Evolutionary conservation across 1,140 invertebrate genomes (phyloP).

Genomic region (Calycopis cecrops): DNA sequence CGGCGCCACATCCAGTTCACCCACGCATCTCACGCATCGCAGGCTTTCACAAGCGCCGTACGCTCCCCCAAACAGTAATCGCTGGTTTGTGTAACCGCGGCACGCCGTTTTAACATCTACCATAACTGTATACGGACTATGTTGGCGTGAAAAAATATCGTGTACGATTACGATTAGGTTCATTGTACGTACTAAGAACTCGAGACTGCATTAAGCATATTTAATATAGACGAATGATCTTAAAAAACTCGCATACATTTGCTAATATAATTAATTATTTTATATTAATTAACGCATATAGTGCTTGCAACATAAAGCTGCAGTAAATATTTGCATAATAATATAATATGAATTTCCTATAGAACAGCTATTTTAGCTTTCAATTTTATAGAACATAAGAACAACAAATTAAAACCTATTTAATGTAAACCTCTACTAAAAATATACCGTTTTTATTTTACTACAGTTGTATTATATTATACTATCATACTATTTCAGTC

Average conservation of each 20-base stretch:
- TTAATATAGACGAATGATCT: constrained; percentile 16
- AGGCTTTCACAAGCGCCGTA: constrained; percentile 59
- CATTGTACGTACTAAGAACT: constrained; percentile 22
- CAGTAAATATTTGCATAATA: background rate
- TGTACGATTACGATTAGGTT: background rate
- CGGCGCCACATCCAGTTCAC: constrained; percentile 57
- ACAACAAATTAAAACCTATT: no score
- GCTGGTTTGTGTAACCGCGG: constrained; percentile 29
- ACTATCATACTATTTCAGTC: no score
- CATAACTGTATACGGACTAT: constrained; percentile 18
- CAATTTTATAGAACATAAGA: no score
- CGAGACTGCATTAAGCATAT: constrained; percentile 30
- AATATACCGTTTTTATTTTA: no score
- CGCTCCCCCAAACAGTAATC: constrained; percentile 28
- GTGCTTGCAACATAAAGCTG: background rate
- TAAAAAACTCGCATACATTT: constrained; percentile 7
- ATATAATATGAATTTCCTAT: background rate
- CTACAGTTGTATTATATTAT: no score
- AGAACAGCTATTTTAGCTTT: background rate
- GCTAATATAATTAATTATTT: constrained; percentile 5
- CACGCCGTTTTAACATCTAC: constrained; percentile 23
- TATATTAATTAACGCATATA: constrained; percentile 3
- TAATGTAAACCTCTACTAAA: no score
- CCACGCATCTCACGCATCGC: constrained; percentile 64
- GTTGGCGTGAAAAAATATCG: constrained; percentile 15